Percentiles rank a stretch among this genome's conserved stretches.
Evolutionary conservation across 2,113 vertebrate genomes (phyloP).

Genomic region (Pycnonotus jocosus): DNA sequence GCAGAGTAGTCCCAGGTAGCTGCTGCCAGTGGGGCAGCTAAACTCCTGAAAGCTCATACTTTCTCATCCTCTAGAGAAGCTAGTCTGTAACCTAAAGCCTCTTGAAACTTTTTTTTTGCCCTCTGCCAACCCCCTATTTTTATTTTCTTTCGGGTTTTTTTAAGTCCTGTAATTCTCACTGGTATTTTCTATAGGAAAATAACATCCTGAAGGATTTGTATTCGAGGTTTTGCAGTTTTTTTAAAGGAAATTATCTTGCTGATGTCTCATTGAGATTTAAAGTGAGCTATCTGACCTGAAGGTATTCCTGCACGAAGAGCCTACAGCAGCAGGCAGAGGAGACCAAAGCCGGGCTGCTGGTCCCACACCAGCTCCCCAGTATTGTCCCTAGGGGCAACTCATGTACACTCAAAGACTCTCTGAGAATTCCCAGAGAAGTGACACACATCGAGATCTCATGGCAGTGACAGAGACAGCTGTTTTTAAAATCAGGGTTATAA

Average conservation of each 20-base stretch:
- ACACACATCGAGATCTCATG: not conserved
- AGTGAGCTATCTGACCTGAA: fast-evolving
- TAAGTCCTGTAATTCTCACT: not conserved
- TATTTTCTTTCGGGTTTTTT: not conserved
- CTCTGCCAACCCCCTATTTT: fast-evolving
- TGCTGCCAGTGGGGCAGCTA: not conserved
- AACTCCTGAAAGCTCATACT: not conserved
- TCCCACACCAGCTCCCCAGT: not conserved
- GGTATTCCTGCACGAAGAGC: not conserved
- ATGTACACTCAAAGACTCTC: not conserved
- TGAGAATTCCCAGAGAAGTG: not conserved
- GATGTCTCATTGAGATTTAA: not conserved
- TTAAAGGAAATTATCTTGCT: not conserved
- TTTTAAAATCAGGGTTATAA: not conserved
- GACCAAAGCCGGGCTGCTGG: not conserved
- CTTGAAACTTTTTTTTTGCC: not conserved
- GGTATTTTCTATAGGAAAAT: not conserved
- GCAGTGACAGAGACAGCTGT: not conserved
- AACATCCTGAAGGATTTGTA: not conserved
- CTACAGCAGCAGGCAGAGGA: not conserved
- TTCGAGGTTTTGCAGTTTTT: fast-evolving
- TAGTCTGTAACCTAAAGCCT: not conserved
- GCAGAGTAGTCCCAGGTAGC: not conserved
- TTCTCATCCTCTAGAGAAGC: not conserved
- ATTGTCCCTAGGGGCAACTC: fast-evolving